These are phyloP conservation scores for Australoheros scitulus DNA, from an alignment of 2,113 vertebrate genomes.

Conservation along the genomic window DNA sequence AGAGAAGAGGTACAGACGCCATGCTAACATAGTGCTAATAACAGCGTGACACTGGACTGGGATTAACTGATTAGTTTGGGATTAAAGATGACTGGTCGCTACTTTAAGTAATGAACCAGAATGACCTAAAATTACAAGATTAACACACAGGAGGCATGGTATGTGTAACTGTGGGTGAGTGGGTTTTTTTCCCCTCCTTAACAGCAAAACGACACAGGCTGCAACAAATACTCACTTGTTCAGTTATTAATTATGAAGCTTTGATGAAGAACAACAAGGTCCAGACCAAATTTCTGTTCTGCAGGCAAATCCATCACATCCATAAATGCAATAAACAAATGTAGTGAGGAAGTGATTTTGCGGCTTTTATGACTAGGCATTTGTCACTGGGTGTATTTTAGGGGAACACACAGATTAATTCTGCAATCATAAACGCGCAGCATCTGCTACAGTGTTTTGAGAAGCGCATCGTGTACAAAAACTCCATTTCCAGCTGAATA, in stretches of 20 bases:
- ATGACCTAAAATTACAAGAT: slow-evolving; percentile 68
- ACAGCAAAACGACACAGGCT: neutral
- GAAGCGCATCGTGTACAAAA: slow-evolving; percentile 20
- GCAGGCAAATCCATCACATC: slow-evolving; percentile 31
- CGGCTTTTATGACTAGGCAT: slow-evolving; percentile 47
- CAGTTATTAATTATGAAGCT: neutral
- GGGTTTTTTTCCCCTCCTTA: neutral
- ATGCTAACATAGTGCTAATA: slow-evolving; percentile 25
- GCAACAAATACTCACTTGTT: neutral
- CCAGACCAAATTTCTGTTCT: slow-evolving; percentile 4
- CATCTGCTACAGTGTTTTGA: slow-evolving; percentile 46
- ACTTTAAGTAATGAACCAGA: slow-evolving; percentile 69
- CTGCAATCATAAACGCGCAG: slow-evolving; percentile 52
- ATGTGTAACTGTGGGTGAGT: slow-evolving; percentile 2
- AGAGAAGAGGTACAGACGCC: slow-evolving; percentile 54
- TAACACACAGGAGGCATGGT: slow-evolving; percentile 42
- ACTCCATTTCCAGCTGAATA: slow-evolving; percentile 68
- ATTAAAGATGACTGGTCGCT: slow-evolving; percentile 72
- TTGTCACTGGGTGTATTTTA: slow-evolving; percentile 52
- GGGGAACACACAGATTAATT: slow-evolving; percentile 50
- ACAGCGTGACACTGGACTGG: slow-evolving; percentile 52
- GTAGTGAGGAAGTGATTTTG: slow-evolving; percentile 37
- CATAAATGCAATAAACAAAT: slow-evolving; percentile 4
- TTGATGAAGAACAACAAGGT: neutral
- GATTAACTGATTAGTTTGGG: slow-evolving; percentile 79